Evolutionary conservation across 2,113 vertebrate genomes (phyloP).

Genomic region (Taurulus bubalis): DNA sequence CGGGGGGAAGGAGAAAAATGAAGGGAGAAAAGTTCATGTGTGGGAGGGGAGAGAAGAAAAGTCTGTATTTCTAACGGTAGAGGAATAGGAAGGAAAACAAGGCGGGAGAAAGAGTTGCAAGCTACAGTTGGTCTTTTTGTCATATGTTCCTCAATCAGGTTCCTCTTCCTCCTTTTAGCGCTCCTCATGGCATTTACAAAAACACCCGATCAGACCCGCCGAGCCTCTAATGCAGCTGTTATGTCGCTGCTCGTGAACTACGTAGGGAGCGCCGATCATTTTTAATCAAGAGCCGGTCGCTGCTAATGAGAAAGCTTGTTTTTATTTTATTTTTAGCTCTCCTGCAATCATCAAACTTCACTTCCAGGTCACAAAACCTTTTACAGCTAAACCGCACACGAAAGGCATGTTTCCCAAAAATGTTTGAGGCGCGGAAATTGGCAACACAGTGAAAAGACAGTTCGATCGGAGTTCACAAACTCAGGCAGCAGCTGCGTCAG

Average conservation of each 20-base stretch:
- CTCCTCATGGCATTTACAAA: neutral
- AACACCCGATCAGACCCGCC: neutral
- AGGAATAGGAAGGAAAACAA: neutral
- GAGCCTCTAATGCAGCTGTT: neutral
- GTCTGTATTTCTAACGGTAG: neutral
- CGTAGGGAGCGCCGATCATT: neutral
- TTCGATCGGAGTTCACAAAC: neutral
- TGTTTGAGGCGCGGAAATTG: neutral
- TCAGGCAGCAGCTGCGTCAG: no score
- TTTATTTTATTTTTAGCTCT: neutral
- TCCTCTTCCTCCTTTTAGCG: neutral
- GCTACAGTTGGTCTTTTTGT: neutral
- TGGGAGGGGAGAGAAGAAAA: neutral
- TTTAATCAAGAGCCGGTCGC: neutral
- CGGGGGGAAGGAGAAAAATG: neutral
- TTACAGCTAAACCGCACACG: neutral
- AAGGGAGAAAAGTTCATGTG: neutral
- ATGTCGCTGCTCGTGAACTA: neutral
- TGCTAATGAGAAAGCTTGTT: neutral
- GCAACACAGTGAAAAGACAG: neutral
- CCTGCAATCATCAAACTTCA: neutral
- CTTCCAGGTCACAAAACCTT: neutral
- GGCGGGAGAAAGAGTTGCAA: conserved; percentile 1
- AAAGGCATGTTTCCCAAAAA: neutral
- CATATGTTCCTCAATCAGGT: neutral